These are phyloP conservation scores for Siniperca scherzeri DNA, from an alignment of 2,797 vertebrate species.

Conservation along the genomic window DNA sequence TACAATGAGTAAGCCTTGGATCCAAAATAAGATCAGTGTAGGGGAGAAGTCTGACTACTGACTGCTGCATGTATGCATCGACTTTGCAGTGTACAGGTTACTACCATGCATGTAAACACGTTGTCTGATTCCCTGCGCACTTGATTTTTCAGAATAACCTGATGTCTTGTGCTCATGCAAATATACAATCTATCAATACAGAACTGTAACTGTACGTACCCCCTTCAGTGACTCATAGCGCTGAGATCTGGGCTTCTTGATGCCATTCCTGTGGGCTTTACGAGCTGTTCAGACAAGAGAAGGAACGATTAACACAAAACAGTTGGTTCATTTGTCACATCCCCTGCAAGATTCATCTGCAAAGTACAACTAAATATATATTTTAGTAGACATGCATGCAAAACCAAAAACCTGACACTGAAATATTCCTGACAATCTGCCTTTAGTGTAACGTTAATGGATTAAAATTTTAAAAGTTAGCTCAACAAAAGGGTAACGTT, in stretches of 20 bases:
- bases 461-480: too few relatives aligned
- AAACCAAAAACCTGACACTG: background rate
- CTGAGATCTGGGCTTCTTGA: slow-evolving; percentile 93
- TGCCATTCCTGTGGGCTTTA: slow-evolving; percentile 98
- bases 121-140: too few relatives aligned
- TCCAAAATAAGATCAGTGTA: background rate
- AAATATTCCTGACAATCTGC: accelerated
- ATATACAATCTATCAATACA: background rate
- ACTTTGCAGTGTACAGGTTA: background rate
- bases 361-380: accelerated
- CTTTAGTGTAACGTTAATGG: too few relatives aligned
- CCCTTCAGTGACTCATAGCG: slow-evolving; percentile 96
- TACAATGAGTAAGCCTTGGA: background rate
- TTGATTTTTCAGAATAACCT: background rate
- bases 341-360: accelerated
- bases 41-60: too few relatives aligned
- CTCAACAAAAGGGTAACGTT: too few relatives aligned
- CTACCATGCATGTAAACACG: too few relatives aligned
- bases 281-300: slow-evolving; percentile 85
- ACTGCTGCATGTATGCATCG: background rate
- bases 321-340: accelerated
- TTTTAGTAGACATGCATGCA: accelerated
- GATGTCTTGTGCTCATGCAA: background rate
- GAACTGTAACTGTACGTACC: slow-evolving; percentile 77
- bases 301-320: background rate